Evolutionary conservation across 2,888 invertebrate species (phyloP), one percentile per base, ranked within the genome.

Genomic region (Clusia tigrina): DNA sequence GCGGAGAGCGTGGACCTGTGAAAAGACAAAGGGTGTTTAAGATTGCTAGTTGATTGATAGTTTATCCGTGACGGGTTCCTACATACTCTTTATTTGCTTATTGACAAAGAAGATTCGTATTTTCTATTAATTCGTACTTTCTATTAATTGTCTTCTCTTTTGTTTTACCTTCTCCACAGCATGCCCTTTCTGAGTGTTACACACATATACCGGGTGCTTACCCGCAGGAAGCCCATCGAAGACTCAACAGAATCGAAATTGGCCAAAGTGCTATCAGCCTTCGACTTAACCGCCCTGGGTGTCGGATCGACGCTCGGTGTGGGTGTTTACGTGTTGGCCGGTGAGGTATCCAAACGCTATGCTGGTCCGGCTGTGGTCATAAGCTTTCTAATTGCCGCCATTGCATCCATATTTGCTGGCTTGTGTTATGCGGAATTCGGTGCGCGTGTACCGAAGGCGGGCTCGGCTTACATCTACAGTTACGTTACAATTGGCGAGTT

Each of bases 401-500:
- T 96, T 5, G 95, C 95, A n/a, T 94, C 95, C 15, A 88, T 94
- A 57, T 91, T 95, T 80, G 94, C 95, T 74, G 95, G 81, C n/a
- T 84, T 95, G 1, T 95, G 95, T 78, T 96, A 95, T 81, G 95
- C 95, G 0, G 96, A 96, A 83, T 95, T 95, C 81, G 95, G 94
- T 1, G 92, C 94, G 0, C 85, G 94, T 64, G 94, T 95, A 1
- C 95, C 95, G 0, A 91, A 91, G 77, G 95, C 95, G 0, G 95
- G 96, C 2, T 95, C 95, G 0, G 96, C 96, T 0, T 96, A 96
- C 76, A 89, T 95, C 5, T 96, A 96, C 86, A 95, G 94, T 78
- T 96, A 96, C 81, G 95, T 96, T 18, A 93, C 94, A 57, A 91
- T 96, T 61, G 96, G 96, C 1, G 96, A 96, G 85, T 91, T 95